Evolutionary conservation across 2,888 invertebrate species (phyloP).

Genomic region (Protonemura montana): DNA sequence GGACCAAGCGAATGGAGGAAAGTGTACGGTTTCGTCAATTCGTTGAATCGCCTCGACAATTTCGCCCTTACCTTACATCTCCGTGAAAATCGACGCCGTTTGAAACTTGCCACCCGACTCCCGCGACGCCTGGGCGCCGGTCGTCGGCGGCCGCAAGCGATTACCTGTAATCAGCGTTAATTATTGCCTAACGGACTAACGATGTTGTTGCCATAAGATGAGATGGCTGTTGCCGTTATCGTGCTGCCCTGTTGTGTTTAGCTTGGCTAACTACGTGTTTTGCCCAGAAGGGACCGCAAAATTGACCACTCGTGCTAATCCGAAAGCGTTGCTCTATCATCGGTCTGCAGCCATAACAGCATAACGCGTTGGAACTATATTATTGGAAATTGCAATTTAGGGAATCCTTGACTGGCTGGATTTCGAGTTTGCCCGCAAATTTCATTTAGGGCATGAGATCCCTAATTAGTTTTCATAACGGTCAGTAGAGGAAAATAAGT

Average conservation of each 20-base stretch:
- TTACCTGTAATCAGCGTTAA: constrained; percentile 12
- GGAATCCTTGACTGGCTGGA: background rate
- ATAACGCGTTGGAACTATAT: background rate
- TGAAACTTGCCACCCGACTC: background rate
- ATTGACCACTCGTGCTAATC: constrained; percentile 4
- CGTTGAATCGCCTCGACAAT: background rate
- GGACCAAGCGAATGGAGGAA: background rate
- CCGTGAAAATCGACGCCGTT: background rate
- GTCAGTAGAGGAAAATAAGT: background rate
- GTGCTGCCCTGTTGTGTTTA: background rate
- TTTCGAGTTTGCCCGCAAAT: background rate
- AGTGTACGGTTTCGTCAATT: background rate
- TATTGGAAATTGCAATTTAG: background rate
- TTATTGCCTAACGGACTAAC: background rate
- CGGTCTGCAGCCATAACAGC: background rate
- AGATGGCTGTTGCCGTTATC: background rate
- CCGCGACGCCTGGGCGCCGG: background rate
- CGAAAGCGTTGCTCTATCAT: background rate
- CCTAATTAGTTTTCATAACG: background rate
- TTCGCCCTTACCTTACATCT: background rate
- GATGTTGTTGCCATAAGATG: constrained; percentile 7
- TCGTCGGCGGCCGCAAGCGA: background rate
- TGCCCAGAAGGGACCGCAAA: constrained; percentile 4
- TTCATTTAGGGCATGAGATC: background rate
- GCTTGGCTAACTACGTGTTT: background rate